Evolutionary conservation across 2,888 invertebrate species (phyloP).

Genomic region (Seira ritae): DNA sequence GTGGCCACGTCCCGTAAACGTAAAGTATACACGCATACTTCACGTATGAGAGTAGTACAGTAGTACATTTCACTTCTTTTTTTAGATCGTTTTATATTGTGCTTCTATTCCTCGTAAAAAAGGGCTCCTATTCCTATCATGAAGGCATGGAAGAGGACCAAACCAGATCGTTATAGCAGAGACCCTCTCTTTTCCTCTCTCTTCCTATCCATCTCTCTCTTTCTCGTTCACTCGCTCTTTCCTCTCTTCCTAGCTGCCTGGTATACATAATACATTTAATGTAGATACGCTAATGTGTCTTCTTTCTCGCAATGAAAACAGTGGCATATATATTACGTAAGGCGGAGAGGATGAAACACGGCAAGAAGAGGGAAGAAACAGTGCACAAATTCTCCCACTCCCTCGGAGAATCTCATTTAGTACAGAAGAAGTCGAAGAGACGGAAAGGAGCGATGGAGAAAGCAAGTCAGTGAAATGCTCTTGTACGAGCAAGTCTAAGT

Average conservation of each 20-base stretch:
- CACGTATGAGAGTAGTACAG: neutral
- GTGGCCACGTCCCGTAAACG: conserved; percentile 23
- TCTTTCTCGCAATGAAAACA: conserved; percentile 11
- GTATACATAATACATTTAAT: conserved; percentile 17
- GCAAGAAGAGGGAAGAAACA: conserved; percentile 39
- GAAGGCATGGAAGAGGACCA: conserved; percentile 6
- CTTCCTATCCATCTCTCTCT: neutral
- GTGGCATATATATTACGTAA: conserved; percentile 21
- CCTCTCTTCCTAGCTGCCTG: conserved; percentile 17
- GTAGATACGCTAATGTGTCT: neutral
- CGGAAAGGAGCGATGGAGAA: conserved; percentile 18
- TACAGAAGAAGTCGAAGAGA: conserved; percentile 28
- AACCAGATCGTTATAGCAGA: conserved; percentile 21
- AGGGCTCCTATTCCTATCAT: conserved; percentile 16
- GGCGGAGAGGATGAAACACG: conserved; percentile 20
- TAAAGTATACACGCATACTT: conserved; percentile 13
- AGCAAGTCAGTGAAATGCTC: neutral
- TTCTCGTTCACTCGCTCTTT: neutral
- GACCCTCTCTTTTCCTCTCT: neutral
- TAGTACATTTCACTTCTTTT: conserved; percentile 7
- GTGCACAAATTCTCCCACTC: conserved; percentile 69
- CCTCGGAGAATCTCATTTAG: conserved; percentile 67
- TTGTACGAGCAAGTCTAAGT: neutral
- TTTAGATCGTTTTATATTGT: conserved; percentile 9
- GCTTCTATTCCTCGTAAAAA: neutral